Base-by-base conservation (phyloP, 2,797 vertebrate genomes). In the Rhinichthys osculus region DNA sequence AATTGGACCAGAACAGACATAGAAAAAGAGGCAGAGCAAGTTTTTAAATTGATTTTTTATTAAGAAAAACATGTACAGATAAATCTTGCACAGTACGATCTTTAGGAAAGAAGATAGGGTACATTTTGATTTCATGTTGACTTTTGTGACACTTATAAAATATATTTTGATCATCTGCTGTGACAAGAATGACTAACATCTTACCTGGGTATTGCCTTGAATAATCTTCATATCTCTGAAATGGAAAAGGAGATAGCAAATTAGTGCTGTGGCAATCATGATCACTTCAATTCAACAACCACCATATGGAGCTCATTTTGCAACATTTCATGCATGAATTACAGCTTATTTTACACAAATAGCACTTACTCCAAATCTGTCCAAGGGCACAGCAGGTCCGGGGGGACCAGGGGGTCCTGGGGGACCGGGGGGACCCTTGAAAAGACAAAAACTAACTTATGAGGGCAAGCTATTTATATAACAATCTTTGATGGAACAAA, bases 361-460 rank as follows among this genome's bases (percentile, higher is more conserved):
- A 64, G 6, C 27, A 94, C 95, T 94, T 87, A 96, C 96, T 72
- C 85, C 91, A 79, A 95, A 94, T 87, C 97, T 91, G 92, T 96
- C 93, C 3, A 92, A 40, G 72, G 91, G 86, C 81, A 91, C 85
- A 3, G 95, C 38, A 19, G 78, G 93, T 6, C 96, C 96, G 0
- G 97, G 93, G 0, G 94, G 91, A 35, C 97, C 97, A 0, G 96
- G 92, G 5, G 93, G 94, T 7, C 96, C 97, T 0, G 97, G 93
- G 0, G 94, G 92, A 19, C 97, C 97, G 0, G 96, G 92, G 3
- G 93, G 93, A 14, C 96, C 97, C 97, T 98, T 85, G 2, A 3
- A 3, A 2, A 9, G n/a, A 81, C 19, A 83, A 35, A 73, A 76
- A 78, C 81, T 42, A 52, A 64, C 33, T 64, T 67, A 27, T 62